Conservation (phyloP, 2,888 invertebrate genomes). For the Tetropium fuscum region DNA sequence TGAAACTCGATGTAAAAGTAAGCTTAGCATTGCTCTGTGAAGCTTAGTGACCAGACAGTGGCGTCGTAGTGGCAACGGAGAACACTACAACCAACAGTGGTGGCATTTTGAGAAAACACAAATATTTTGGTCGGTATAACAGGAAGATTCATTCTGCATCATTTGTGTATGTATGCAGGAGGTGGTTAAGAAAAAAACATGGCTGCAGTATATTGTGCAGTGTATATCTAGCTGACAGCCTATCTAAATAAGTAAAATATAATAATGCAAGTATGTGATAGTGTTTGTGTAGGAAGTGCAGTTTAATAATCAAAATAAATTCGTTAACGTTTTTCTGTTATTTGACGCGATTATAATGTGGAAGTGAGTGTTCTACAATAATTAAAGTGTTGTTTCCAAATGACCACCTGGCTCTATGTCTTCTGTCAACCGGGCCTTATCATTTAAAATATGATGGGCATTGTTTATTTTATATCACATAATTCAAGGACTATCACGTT, state of each 20-base stretch:
- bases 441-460: conserved; percentile 58
- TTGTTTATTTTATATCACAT: conserved; percentile 50
- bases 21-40: too few species aligned
- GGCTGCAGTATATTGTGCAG: conserved; percentile 46
- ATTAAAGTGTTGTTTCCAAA: conserved; percentile 53
- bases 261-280: conserved; percentile 42
- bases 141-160: conserved; percentile 24
- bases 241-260: conserved; percentile 38
- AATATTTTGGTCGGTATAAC: conserved; percentile 25
- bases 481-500: conserved; percentile 53
- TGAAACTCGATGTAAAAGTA: too few species aligned
- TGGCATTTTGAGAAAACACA: neutral
- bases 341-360: conserved; percentile 38
- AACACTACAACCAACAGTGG: too few species aligned
- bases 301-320: conserved; percentile 34
- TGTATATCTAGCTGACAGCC: conserved; percentile 42
- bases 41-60: too few species aligned
- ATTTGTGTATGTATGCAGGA: conserved; percentile 37
- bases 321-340: conserved; percentile 27
- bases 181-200: conserved; percentile 50
- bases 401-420: conserved; percentile 62
- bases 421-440: conserved; percentile 57
- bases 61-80: too few species aligned
- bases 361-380: conserved; percentile 44
- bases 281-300: conserved; percentile 38